Base-by-base conservation (phyloP, 1,140 invertebrate genomes). In the Drosophila sproati region DNA sequence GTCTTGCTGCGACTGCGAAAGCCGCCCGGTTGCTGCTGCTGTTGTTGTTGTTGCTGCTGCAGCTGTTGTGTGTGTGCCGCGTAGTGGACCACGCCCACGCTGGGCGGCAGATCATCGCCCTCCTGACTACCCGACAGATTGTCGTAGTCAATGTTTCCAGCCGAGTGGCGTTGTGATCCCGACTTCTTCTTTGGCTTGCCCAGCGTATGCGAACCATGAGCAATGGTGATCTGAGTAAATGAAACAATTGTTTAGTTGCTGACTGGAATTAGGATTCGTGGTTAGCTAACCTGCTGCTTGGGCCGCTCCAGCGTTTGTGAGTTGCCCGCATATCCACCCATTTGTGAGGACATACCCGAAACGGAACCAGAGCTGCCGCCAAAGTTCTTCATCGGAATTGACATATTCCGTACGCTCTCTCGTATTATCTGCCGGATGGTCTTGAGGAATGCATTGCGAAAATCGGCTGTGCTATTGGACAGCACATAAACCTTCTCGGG, bases 401-500 rank as follows among this genome's bases (percentile, higher is more conserved):
- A 98, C 97, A 98, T 98, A 88, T 98, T 98, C 76, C 97, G 95
- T 7, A 98, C 98, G 64, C 97, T 98, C 93, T 99, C 98, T 63
- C 98, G 95, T 72, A 99, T 99, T 47, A 98, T 99, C 93, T 99
- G 98, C 57, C 98, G 95, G 78, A 99, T 99, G 51, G 98, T 98
- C 93, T 98, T 98, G 74, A 99, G 94, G 94, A 99, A 99, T 76
- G 98, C 97, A 93, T 98, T 98, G 79, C 98, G 96, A 93, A 98
- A 98, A 92, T 99, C 98, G 59, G 96, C 96, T 34, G 98, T 98
- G 93, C 98, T 98, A 94, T 99, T 99, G 6, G 98, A 98, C 71
- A 99, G 95, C 77, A 99, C 97, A 92, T 99, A 99, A 71, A 99
- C 96, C 94, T 99, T 99, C 93, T 99, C 98, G 10, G 98, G 98